Evolutionary conservation across 2,797 vertebrate species (phyloP).

Genomic region (Danio choprae): DNA sequence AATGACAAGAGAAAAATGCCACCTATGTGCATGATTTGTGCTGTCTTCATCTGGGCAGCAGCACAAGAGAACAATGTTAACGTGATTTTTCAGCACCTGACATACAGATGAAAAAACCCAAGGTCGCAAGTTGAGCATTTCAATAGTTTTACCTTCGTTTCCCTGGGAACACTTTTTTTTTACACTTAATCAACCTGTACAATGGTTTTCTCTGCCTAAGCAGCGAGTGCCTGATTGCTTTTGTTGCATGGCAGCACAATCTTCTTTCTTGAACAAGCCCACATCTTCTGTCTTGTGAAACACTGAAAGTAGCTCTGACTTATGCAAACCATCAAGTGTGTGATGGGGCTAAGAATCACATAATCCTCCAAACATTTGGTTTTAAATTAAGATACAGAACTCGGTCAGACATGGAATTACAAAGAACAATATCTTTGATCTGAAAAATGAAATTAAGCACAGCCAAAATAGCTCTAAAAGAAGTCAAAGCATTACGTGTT

Average conservation of each 20-base stretch:
- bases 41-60: constrained; percentile 34
- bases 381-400: neutral
- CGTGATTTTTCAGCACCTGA: constrained; percentile 41
- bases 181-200: constrained; percentile 53
- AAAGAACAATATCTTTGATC: neutral
- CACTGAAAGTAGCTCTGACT: neutral
- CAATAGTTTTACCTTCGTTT: constrained; percentile 65
- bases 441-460: neutral
- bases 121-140: constrained; percentile 64
- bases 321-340: constrained; percentile 11
- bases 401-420: neutral
- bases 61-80: constrained; percentile 49
- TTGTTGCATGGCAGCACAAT: constrained; percentile 56
- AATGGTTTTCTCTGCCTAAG: constrained; percentile 51
- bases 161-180: constrained; percentile 67
- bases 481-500: neutral
- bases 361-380: neutral
- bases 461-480: neutral
- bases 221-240: constrained; percentile 59
- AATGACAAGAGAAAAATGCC: constrained; percentile 16
- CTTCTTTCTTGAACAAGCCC: constrained; percentile 44
- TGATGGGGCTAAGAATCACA: constrained; percentile 2
- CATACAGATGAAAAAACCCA: constrained; percentile 41
- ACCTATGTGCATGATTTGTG: constrained; percentile 15
- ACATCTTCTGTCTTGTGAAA: constrained; percentile 24